Evolutionary conservation across 2,797 vertebrate species (phyloP).

Genomic region (Brotula barbata): DNA sequence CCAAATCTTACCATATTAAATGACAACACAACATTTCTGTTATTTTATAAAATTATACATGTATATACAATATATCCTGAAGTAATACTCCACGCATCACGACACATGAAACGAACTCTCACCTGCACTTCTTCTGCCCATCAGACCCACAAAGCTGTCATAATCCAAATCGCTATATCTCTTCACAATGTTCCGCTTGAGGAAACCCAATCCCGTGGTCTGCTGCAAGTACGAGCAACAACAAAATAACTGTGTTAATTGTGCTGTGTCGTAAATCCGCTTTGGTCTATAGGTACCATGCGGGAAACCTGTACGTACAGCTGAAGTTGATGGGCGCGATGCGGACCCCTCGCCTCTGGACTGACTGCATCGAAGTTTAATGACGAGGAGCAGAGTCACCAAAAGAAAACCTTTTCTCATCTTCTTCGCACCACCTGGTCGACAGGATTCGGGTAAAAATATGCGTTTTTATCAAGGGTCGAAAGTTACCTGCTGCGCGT

Average conservation of each 20-base stretch:
- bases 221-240: conserved; percentile 58
- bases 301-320: conserved; percentile 71
- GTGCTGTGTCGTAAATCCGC: neutral
- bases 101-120: conserved; percentile 47
- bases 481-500: conserved; percentile 12
- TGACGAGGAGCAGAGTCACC: conserved; percentile 77
- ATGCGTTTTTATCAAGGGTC: neutral
- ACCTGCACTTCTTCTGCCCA: conserved; percentile 85
- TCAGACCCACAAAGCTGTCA: conserved; percentile 86
- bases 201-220: conserved; percentile 64
- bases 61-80: no score
- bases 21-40: neutral
- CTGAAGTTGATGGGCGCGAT: conserved; percentile 62
- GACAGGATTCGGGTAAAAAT: neutral
- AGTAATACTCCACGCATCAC: no score
- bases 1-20: neutral
- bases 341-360: conserved; percentile 81
- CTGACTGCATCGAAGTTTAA: conserved; percentile 76
- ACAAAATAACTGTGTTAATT: neutral
- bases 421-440: conserved; percentile 65
- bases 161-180: conserved; percentile 85
- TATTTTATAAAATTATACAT: no score
- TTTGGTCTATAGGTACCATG: neutral
- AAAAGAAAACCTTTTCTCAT: conserved; percentile 81
- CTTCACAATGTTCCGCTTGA: conserved; percentile 80